phyloP scores from a whole-genome alignment of 2,113 vertebrate species.

The Camarhynchus parvulus region DNA sequence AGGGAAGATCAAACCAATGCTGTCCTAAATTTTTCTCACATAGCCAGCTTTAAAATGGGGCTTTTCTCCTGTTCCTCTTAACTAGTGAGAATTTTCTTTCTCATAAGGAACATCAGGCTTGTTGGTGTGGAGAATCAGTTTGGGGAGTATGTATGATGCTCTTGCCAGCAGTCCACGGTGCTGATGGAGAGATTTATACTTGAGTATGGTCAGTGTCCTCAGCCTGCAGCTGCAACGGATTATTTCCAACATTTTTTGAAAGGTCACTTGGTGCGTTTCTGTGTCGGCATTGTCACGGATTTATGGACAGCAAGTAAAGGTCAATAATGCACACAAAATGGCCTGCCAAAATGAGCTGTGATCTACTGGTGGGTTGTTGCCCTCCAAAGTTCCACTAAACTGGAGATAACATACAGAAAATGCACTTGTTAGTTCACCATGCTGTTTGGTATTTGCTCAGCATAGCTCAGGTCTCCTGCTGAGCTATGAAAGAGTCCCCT shows the following conservation, averaged over 20 bases:
- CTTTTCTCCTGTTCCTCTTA: background rate
- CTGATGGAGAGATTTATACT: slow-evolving; percentile 65
- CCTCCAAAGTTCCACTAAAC: slow-evolving; percentile 37
- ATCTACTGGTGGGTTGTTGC: slow-evolving; percentile 42
- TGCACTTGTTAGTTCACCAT: background rate
- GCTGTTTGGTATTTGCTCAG: background rate
- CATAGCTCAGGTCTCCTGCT: background rate
- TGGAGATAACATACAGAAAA: slow-evolving; percentile 28
- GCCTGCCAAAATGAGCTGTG: slow-evolving; percentile 66
- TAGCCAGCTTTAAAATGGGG: background rate
- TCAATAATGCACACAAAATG: slow-evolving; percentile 66
- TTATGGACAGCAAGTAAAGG: slow-evolving; percentile 68
- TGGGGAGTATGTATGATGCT: background rate
- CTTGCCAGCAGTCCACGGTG: slow-evolving; percentile 52
- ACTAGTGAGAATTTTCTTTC: background rate
- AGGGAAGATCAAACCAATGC: background rate
- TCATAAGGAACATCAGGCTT: background rate
- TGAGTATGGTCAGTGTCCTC: slow-evolving; percentile 63
- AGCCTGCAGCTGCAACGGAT: slow-evolving; percentile 62
- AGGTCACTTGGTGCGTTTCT: slow-evolving; percentile 63
- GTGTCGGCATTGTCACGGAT: slow-evolving; percentile 59
- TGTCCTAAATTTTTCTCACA: background rate
- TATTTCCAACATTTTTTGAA: slow-evolving; percentile 69
- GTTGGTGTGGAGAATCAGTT: slow-evolving; percentile 14
- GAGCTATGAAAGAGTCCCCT: background rate